Percentiles rank a stretch among this genome's conserved stretches.
Conservation (phyloP, 2,113 vertebrate species). For the Rostratula benghalensis region DNA sequence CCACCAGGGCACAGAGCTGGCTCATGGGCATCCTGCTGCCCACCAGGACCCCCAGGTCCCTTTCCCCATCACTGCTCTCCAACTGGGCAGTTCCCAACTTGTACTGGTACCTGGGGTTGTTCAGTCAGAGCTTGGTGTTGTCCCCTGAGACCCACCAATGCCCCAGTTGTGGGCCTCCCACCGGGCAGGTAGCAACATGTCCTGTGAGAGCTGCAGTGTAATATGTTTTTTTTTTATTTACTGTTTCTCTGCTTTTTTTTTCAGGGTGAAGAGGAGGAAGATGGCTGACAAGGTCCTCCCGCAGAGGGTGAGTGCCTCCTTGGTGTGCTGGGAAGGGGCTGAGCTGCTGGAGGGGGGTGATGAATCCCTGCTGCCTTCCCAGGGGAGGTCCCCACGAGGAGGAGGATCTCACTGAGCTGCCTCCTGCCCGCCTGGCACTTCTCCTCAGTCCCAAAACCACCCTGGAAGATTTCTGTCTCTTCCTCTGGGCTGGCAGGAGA, state of each 20-base stretch:
- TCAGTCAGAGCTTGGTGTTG: background rate
- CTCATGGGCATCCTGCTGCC: no score
- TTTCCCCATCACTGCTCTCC: no score
- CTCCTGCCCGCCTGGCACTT: background rate
- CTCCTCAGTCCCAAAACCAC: background rate
- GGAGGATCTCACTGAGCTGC: background rate
- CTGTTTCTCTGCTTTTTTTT: background rate
- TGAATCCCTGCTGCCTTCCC: background rate
- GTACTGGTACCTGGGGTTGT: no score
- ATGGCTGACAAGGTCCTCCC: slow-evolving; percentile 99
- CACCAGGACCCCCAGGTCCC: no score
- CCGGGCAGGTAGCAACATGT: background rate
- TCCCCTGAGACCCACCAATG: background rate
- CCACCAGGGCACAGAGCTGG: no score
- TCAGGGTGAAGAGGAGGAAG: slow-evolving; percentile 92
- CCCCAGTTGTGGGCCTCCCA: background rate
- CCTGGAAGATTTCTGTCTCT: background rate
- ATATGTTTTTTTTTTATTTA: no score
- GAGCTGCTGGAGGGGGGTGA: background rate
- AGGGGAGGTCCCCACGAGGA: background rate
- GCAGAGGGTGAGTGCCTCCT: slow-evolving; percentile 85
- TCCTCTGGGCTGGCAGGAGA: background rate
- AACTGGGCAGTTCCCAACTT: no score
- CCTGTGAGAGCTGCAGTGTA: background rate
- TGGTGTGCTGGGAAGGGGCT: fast-evolving